Evolutionary conservation across 2,113 vertebrate species (phyloP).

Genomic region (Xenopus tropicalis): UCB_Xtro_10.0 CM004451.2:11062001-11062500

Average conservation of each 20-base stretch:
- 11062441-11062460: slow-evolving; percentile 35
- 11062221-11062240: neutral
- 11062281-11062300: too few relatives aligned
- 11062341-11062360: slow-evolving; percentile 52
- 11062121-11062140: slow-evolving; percentile 52
- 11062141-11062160: slow-evolving; percentile 49
- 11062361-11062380: neutral
- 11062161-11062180: slow-evolving; percentile 53
- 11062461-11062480: slow-evolving; percentile 67
- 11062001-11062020: neutral
- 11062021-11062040: slow-evolving; percentile 30
- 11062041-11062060: slow-evolving; percentile 22
- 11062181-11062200: slow-evolving; percentile 44
- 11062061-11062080: neutral
- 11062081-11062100: slow-evolving; percentile 41
- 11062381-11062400: slow-evolving; percentile 42
- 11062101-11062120: slow-evolving; percentile 58
- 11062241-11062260: slow-evolving; percentile 32
- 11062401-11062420: slow-evolving; percentile 56
- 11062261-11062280: slow-evolving; percentile 29
- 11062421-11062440: slow-evolving; percentile 46
- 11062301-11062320: too few relatives aligned
- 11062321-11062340: too few relatives aligned
- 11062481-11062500: slow-evolving; percentile 52
- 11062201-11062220: too few relatives aligned